Evolutionary conservation across 1,140 invertebrate species (phyloP).

Genomic region (Lasioglossum albipes): DNA sequence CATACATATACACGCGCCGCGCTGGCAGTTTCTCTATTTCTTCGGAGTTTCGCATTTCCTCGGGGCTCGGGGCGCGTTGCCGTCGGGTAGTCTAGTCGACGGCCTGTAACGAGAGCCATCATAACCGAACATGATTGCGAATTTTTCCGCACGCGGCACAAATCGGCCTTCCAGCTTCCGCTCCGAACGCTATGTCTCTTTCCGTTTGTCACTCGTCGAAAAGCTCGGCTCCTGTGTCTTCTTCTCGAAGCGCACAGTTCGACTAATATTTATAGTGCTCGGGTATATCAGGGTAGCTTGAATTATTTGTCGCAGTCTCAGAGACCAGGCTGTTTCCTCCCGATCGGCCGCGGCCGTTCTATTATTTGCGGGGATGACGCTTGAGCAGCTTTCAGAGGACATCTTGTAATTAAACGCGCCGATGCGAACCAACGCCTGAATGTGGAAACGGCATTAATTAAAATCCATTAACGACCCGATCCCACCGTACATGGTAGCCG

Average conservation of each 20-base stretch:
- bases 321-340: not conserved
- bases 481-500: conserved; percentile 11
- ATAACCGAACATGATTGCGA: not conserved
- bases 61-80: not conserved
- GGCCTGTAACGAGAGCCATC: not conserved
- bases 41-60: not conserved
- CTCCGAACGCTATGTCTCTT: not conserved
- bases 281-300: not conserved
- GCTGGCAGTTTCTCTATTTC: too few species aligned
- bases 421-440: not conserved
- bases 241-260: not conserved
- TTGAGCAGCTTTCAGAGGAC: not conserved
- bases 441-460: conserved; percentile 56
- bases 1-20: not conserved
- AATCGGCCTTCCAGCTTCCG: not conserved
- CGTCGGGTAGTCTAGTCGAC: not conserved
- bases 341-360: conserved; percentile 20
- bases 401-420: conserved; percentile 35
- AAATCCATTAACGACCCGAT: conserved; percentile 52
- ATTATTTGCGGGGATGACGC: conserved; percentile 38
- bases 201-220: not conserved
- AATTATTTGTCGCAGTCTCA: conserved; percentile 38
- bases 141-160: not conserved
- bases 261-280: conserved; percentile 16
- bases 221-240: too few species aligned